Percentiles rank a stretch among this genome's conserved stretches.
phyloP scores from a whole-genome alignment of 1,140 invertebrate species.

The Drosophila nannoptera region DNA sequence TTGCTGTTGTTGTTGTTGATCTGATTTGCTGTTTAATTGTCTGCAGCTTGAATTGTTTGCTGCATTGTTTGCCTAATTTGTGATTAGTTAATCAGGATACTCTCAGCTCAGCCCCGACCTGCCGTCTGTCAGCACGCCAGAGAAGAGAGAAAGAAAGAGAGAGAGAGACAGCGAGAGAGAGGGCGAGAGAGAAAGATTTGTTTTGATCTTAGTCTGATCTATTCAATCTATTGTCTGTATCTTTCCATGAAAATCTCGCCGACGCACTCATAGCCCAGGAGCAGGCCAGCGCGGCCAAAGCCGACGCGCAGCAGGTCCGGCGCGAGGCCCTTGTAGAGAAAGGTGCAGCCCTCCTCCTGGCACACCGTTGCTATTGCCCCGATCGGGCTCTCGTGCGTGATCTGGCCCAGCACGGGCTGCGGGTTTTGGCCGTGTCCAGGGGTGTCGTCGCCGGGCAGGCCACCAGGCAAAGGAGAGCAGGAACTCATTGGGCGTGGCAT shows the following conservation, averaged over 20 bases:
- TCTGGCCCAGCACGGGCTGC: constrained; percentile 85
- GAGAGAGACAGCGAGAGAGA: background rate
- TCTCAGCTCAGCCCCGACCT: too few species aligned
- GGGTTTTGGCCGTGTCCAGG: constrained; percentile 95
- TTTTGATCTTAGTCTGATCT: too few species aligned
- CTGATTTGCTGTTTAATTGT: constrained; percentile 52
- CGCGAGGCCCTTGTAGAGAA: constrained; percentile 91
- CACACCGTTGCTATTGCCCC: constrained; percentile 88
- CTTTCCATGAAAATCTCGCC: constrained; percentile 82
- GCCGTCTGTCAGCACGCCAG: too few species aligned
- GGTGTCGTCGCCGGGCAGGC: constrained; percentile 93
- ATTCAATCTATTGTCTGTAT: background rate
- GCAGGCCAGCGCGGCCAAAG: constrained; percentile 85
- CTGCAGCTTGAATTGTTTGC: constrained; percentile 41
- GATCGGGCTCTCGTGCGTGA: constrained; percentile 88
- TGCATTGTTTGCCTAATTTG: constrained; percentile 15
- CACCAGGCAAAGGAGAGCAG: constrained; percentile 84
- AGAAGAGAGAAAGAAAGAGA: too few species aligned
- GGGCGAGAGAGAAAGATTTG: background rate
- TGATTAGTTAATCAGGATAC: constrained; percentile 5
- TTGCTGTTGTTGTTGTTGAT: background rate
- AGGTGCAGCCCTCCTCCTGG: constrained; percentile 91
- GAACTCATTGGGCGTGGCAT: constrained; percentile 85
- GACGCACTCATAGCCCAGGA: constrained; percentile 89
- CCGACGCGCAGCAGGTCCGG: constrained; percentile 7